Evolutionary conservation across 2,888 invertebrate genomes (phyloP).

Genomic region (Drepana falcataria): DNA sequence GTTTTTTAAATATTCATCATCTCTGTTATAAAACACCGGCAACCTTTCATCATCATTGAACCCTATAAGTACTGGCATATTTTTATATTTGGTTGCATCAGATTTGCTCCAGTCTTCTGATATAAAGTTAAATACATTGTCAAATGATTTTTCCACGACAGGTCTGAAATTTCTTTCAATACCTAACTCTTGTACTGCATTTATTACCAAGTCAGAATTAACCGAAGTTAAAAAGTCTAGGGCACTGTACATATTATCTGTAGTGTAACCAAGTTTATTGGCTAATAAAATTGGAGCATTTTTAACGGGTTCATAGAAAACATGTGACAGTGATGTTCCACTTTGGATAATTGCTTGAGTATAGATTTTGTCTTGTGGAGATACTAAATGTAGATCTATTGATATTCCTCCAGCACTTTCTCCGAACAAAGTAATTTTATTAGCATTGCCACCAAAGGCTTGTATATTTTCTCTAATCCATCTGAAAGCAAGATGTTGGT

Average conservation of each 20-base stretch:
- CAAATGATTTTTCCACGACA: conserved; percentile 12
- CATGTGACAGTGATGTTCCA: conserved; percentile 8
- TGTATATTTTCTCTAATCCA: conserved; percentile 32
- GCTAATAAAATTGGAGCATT: conserved; percentile 9
- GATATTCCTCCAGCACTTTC: conserved; percentile 18
- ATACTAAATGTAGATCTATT: conserved; percentile 13
- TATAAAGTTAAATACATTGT: conserved; percentile 3
- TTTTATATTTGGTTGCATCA: conserved; percentile 4
- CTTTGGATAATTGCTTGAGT: conserved; percentile 16
- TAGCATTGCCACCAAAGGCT: conserved; percentile 29
- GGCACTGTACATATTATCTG: conserved; percentile 7
- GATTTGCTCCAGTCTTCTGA: not conserved
- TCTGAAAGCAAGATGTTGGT: conserved; percentile 25
- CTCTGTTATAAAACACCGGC: not conserved
- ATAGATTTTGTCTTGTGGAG: conserved; percentile 14
- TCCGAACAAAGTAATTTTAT: conserved; percentile 29
- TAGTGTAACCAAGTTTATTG: conserved; percentile 10
- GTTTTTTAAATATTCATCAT: not conserved
- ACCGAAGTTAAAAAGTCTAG: conserved; percentile 9
- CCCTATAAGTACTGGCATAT: conserved; percentile 10
- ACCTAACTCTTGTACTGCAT: conserved; percentile 7
- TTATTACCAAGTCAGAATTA: conserved; percentile 9
- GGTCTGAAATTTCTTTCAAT: conserved; percentile 8
- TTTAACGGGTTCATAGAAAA: conserved; percentile 4
- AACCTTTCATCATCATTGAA: conserved; percentile 7